A percentile compares a stretch with the other conserved stretches of the same genome.
Conservation (phyloP, 2,888 invertebrate species). For the Dryadula phaetusa region DNA sequence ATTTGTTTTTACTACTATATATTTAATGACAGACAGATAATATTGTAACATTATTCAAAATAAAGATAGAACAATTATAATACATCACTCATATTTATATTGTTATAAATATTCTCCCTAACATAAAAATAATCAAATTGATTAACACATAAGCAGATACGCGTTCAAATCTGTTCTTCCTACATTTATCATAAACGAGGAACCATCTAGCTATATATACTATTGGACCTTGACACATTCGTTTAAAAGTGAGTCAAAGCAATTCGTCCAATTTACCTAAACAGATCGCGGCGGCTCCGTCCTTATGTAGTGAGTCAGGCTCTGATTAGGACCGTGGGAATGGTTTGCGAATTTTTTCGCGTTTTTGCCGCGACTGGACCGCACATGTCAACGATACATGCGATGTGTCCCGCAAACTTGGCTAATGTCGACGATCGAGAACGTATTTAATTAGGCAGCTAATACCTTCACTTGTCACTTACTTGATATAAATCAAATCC, state of each 20-base stretch:
- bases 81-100: no score
- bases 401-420: conserved; percentile 1
- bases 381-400: neutral
- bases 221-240: conserved; percentile 29
- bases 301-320: conserved; percentile 38
- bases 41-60: no score
- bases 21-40: no score
- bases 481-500: neutral
- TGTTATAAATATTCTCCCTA: no score
- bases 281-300: conserved; percentile 8
- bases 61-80: no score
- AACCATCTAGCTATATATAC: neutral
- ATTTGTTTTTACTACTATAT: no score
- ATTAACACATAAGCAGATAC: no score
- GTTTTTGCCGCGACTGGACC: conserved; percentile 36
- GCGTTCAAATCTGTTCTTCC: neutral
- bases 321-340: conserved; percentile 46
- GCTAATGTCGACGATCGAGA: conserved; percentile 9
- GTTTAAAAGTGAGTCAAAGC: conserved; percentile 5
- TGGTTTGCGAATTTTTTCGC: conserved; percentile 44
- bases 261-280: conserved; percentile 34
- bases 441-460: conserved; percentile 3
- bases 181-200: neutral
- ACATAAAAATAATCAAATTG: no score
- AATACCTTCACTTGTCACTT: neutral